phyloP scores from a whole-genome alignment of 2,888 invertebrate species.

The Monopis laevigella region DNA sequence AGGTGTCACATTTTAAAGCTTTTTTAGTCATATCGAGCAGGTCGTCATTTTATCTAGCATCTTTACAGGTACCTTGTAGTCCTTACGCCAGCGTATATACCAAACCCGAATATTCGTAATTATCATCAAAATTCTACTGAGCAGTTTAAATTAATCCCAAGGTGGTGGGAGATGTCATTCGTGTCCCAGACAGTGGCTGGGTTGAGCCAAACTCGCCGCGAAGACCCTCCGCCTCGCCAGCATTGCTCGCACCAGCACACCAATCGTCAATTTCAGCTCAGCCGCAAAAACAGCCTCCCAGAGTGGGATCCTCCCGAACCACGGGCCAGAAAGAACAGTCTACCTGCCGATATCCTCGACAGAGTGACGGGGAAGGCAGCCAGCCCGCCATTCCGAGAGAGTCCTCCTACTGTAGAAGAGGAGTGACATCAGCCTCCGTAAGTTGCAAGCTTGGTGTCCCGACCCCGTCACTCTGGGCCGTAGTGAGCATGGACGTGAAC shows the following conservation, averaged over 20 bases:
- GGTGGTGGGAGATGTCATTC: conserved; percentile 69
- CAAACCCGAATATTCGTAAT: too few relatives aligned
- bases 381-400: conserved; percentile 20
- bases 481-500: conserved; percentile 11
- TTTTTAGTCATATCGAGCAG: too few relatives aligned
- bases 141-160: conserved; percentile 2
- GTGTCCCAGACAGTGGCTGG: conserved; percentile 67
- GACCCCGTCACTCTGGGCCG: conserved; percentile 48
- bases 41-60: too few relatives aligned
- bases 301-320: conserved; percentile 59
- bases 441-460: conserved; percentile 44
- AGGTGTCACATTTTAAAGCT: too few relatives aligned
- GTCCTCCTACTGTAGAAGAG: conserved; percentile 30
- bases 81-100: too few relatives aligned
- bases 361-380: conserved; percentile 36
- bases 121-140: too few relatives aligned
- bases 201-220: conserved; percentile 52
- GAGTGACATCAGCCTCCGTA: conserved; percentile 58
- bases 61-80: too few relatives aligned
- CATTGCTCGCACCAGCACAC: conserved; percentile 61
- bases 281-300: conserved; percentile 58
- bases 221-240: conserved; percentile 48
- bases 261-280: conserved; percentile 44
- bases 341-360: conserved; percentile 50
- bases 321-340: conserved; percentile 54